Percentiles rank a stretch among this genome's conserved stretches.
Evolutionary conservation across 2,888 invertebrate species (phyloP).

Genomic region (Phymatocera aterrima): DNA sequence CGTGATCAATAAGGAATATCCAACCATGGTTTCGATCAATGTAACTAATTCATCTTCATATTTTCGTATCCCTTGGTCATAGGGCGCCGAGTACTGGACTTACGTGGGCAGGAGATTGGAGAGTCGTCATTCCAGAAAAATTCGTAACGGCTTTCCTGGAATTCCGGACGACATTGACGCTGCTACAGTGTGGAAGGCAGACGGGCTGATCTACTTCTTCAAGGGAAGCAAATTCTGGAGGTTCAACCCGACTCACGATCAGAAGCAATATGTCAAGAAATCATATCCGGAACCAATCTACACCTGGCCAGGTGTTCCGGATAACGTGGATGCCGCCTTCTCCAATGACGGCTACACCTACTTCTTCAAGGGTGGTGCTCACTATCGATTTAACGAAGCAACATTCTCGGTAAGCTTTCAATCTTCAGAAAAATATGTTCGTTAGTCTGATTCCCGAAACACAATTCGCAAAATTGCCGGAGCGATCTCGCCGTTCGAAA

Average conservation of each 20-base stretch:
- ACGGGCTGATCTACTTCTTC: slow-evolving; percentile 96
- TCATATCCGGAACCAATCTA: slow-evolving; percentile 89
- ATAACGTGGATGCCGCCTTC: slow-evolving; percentile 89
- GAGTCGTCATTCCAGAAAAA: slow-evolving; percentile 88
- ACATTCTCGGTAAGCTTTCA: slow-evolving; percentile 84
- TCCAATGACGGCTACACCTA: slow-evolving; percentile 95
- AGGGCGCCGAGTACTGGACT: slow-evolving; percentile 90
- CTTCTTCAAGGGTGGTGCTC: slow-evolving; percentile 92
- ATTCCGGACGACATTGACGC: slow-evolving; percentile 91
- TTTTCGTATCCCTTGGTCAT: slow-evolving; percentile 28
- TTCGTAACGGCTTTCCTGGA: slow-evolving; percentile 87
- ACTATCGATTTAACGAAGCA: slow-evolving; percentile 94
- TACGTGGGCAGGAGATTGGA: slow-evolving; percentile 88
- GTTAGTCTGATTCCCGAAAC: neutral
- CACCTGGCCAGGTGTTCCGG: slow-evolving; percentile 93
- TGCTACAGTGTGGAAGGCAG: slow-evolving; percentile 94
- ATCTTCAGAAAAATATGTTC: neutral
- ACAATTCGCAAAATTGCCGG: neutral
- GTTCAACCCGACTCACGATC: slow-evolving; percentile 86
- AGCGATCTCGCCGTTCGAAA: neutral
- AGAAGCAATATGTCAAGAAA: slow-evolving; percentile 86
- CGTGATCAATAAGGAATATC: neutral
- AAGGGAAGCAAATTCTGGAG: slow-evolving; percentile 94
- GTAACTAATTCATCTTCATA: neutral
- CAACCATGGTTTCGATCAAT: too few relatives aligned